Conservation (phyloP, 1,140 invertebrate species). For the Epicauta chinensis region DNA sequence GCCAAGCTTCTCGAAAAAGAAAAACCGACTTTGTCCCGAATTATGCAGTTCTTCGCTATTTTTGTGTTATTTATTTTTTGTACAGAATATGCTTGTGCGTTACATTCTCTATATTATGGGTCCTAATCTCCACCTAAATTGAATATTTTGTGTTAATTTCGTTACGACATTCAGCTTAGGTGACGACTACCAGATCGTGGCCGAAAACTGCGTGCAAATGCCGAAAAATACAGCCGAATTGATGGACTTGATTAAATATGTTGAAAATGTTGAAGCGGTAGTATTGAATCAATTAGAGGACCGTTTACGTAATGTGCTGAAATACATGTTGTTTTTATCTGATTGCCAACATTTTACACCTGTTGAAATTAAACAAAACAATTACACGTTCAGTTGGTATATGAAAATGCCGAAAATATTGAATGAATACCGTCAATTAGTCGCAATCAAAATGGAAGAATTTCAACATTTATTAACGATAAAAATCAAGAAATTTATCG, state of each 20-base stretch:
- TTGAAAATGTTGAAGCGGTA: slow-evolving; percentile 58
- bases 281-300: slow-evolving; percentile 69
- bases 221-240: slow-evolving; percentile 79
- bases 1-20: no score
- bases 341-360: slow-evolving; percentile 74
- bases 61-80: no score
- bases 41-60: no score
- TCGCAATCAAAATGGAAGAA: slow-evolving; percentile 76
- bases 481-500: slow-evolving; percentile 62
- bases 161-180: slow-evolving; percentile 56
- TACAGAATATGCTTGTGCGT: no score
- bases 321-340: slow-evolving; percentile 68
- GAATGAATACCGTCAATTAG: slow-evolving; percentile 72
- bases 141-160: no score
- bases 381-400: slow-evolving; percentile 59
- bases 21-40: no score
- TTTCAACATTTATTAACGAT: slow-evolving; percentile 75
- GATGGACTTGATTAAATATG: slow-evolving; percentile 75
- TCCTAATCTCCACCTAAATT: no score
- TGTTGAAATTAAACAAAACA: slow-evolving; percentile 80
- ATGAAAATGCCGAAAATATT: slow-evolving; percentile 72
- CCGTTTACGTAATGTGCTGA: slow-evolving; percentile 57
- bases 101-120: no score
- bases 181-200: slow-evolving; percentile 78
- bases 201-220: slow-evolving; percentile 68